A percentile compares a stretch with the other conserved stretches of the same genome.
Evolutionary conservation across 1,140 invertebrate genomes (phyloP).

Genomic region (Nasonia longicornis): DNA sequence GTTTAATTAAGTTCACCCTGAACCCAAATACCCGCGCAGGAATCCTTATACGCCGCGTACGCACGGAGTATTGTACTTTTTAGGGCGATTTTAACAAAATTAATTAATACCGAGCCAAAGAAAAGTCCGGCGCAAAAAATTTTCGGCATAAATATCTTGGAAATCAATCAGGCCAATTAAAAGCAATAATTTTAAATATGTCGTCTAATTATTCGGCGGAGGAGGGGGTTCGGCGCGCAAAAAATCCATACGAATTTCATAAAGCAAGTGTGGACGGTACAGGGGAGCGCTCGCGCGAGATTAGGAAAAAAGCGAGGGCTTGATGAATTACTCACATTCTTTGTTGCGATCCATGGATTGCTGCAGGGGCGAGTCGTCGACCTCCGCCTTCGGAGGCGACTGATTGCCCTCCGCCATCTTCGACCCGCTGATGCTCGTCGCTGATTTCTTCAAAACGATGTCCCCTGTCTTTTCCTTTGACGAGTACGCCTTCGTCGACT

Average conservation of each 20-base stretch:
- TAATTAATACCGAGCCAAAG: conserved; percentile 26
- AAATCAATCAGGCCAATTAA: conserved; percentile 38
- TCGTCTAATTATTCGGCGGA: conserved; percentile 24
- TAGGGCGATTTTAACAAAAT: conserved; percentile 36
- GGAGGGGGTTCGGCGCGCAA: not conserved
- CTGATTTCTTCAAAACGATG: conserved; percentile 62
- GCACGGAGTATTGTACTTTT: not conserved
- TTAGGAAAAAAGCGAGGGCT: conserved; percentile 28
- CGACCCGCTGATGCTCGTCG: conserved; percentile 66
- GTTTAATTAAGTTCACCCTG: conserved; percentile 11
- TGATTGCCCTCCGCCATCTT: conserved; percentile 78
- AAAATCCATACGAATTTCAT: conserved; percentile 26
- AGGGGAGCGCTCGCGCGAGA: not conserved
- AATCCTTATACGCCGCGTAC: not conserved
- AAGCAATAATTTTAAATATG: conserved; percentile 37
- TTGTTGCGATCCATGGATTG: conserved; percentile 96
- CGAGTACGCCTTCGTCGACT: conserved; percentile 63
- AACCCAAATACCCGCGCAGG: not conserved
- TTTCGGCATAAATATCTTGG: conserved; percentile 18
- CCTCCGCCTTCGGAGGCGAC: conserved; percentile 89
- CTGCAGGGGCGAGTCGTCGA: conserved; percentile 93
- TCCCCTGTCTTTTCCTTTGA: conserved; percentile 59
- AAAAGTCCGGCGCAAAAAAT: conserved; percentile 15
- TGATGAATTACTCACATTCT: conserved; percentile 83
- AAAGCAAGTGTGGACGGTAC: conserved; percentile 4